Conservation (phyloP, 2,888 invertebrate species). For the Plebejus anna region DNA sequence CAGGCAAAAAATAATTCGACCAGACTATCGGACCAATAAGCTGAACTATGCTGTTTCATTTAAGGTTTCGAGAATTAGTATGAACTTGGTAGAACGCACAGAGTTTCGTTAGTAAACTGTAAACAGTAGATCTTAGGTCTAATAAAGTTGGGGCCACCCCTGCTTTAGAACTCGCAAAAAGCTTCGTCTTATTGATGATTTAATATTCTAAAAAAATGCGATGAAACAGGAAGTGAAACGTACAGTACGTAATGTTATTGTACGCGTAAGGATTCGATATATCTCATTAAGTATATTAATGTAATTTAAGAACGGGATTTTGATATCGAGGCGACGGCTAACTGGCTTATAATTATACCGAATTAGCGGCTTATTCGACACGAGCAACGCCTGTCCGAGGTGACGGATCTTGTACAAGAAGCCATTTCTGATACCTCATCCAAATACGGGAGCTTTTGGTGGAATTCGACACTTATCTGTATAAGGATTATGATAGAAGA, state of each 20-base stretch:
- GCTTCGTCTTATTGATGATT: neutral
- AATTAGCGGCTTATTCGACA: constrained; percentile 50
- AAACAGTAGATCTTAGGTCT: no score
- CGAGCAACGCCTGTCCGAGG: constrained; percentile 30
- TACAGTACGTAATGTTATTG: constrained; percentile 1
- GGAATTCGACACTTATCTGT: neutral
- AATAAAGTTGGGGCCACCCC: no score
- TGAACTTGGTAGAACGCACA: no score
- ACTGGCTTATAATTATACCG: constrained; percentile 45
- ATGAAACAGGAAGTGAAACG: neutral
- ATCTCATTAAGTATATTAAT: constrained; percentile 22
- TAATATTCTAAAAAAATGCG: neutral
- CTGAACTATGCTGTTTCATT: no score
- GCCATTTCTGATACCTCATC: constrained; percentile 2
- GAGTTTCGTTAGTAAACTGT: no score
- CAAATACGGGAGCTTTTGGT: neutral
- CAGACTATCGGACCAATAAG: no score
- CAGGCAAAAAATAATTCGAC: no score
- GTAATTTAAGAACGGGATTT: constrained; percentile 26
- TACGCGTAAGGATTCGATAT: constrained; percentile 27
- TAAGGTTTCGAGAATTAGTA: no score
- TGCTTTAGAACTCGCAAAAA: neutral
- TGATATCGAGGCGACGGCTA: constrained; percentile 35
- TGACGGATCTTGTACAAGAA: constrained; percentile 1
- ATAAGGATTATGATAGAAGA: neutral